Base-by-base conservation (phyloP, 2,797 vertebrate genomes). In the Myiothlypis chrysogaster region DNA sequence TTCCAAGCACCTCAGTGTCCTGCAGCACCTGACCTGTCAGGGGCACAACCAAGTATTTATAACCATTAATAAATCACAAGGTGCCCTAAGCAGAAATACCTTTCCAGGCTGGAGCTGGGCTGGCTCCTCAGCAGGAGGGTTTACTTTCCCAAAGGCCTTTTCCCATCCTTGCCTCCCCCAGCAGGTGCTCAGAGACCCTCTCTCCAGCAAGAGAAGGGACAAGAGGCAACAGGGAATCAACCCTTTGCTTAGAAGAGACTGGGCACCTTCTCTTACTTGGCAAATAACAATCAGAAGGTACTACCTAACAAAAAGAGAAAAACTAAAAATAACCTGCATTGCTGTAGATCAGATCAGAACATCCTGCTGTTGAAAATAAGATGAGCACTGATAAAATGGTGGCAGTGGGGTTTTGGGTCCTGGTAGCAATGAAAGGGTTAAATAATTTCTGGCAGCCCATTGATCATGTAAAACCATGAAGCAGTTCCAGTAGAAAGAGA, bases 371-470 rank as follows among this genome's bases (percentile, higher is more conserved):
- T 86, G 49, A 71, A 85, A 91, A 64, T 19, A 41, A 27, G 24
- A 23, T 57, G 47, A 28, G 20, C 9, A 8, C 41, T 61, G n/a
- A 50, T 81, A 28, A 90, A 91, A 65, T 20, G 8, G 55, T 86
- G 68, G 41, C 44, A 61, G n/a, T 50, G 41, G 19, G 34, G 28
- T 63, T 69, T 81, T 60, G 22, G 44, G 63, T 83, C 55, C 20
- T 85, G 65, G 41, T 83, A 90, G 93, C 12, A 69, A 5, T 41
- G 78, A 97, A 97, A 35, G 96, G 93, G 97, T 98, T 98, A 97
- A 97, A 50, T 82, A 23, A 90, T 94, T 97, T 94, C 95, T 95
- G 95, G 85, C 96, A 96, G 79, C 37, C 39, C 39, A 28, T 64
- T 93, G 86, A 95, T 93, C 95, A 83, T 93, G 81, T 94, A 56